Evolutionary conservation across 2,113 vertebrate genomes (phyloP), one percentile per base, ranked within the genome.

Genomic region (Muntiacus muntjak): DNA sequence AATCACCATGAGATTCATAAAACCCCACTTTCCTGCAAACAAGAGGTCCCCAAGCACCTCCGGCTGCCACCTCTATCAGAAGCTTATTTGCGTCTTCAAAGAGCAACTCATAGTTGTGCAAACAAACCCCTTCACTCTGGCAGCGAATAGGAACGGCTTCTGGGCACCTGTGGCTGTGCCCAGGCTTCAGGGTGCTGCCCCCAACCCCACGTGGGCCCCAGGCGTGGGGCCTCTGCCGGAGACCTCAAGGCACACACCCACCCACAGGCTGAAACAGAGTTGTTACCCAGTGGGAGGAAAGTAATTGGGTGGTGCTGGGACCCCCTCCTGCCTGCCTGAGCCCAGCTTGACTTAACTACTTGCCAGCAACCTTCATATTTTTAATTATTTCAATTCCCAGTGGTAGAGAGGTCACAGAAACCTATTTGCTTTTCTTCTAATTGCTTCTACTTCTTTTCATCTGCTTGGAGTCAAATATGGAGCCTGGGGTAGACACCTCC

Each of bases 371-470:
- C 95, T 96, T 15, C 55, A 91, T 71, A 33, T 26, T 58, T 40
- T 92, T 84, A 74, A 50, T 97, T 60, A 81, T 82, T 85, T 94
- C 52, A 60, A 86, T 90, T 67, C 54, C 86, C 74, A 60, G 60
- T 36, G n/a, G 26, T 87, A 33, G 55, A 83, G 60, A 58, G 30
- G 58, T 55, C 50, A 76, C 15, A 1, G 82, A 30, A 93, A 78
- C 60, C 26, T 3, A 84, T 64, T 36, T 96, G 95, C 79, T 92
- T 97, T 97, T 89, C 57, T 91, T 62, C 57, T 55, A 26, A 79
- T 67, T 93, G 52, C 5, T 30, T 78, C 52, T 85, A 17, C 91
- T 97, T 54, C 6, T 0, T 25, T 36, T 76, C 71, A 47, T 89
- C 71, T 76, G 3, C 62, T 50, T 76, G 57, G 54, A 78, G n/a